Conservation (phyloP, 1,140 invertebrate genomes). For the Archegozetes longisetosus region DNA sequence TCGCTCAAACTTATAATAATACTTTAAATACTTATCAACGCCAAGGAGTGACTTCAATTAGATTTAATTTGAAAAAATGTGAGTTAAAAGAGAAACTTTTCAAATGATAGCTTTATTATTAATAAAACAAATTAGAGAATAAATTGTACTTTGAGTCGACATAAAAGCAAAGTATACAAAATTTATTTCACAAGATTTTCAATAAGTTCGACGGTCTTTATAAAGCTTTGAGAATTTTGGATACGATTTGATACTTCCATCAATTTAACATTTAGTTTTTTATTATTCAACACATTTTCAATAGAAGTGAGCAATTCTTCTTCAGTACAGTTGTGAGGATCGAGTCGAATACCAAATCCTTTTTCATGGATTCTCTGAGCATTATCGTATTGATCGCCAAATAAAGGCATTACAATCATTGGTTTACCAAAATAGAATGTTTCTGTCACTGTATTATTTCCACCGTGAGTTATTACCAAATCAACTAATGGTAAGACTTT, state of each 20-base stretch:
- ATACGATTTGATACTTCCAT: neutral
- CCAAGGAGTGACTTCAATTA: too few species aligned
- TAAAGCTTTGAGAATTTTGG: neutral
- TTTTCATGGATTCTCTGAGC: slow-evolving; percentile 11
- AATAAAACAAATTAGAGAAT: too few species aligned
- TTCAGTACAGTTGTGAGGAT: neutral
- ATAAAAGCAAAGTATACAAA: too few species aligned
- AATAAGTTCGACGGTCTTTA: slow-evolving; percentile 1
- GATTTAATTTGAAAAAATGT: too few species aligned
- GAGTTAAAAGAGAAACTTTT: too few species aligned
- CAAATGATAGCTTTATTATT: too few species aligned
- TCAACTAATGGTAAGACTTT: slow-evolving; percentile 9
- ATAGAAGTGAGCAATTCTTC: slow-evolving; percentile 3
- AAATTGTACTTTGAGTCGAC: too few species aligned
- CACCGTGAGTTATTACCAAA: slow-evolving; percentile 15
- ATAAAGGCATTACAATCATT: slow-evolving; percentile 16
- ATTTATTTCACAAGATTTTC: neutral
- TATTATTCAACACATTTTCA: slow-evolving; percentile 5
- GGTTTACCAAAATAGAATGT: slow-evolving; percentile 8
- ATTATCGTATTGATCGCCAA: slow-evolving; percentile 16
- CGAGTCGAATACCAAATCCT: slow-evolving; percentile 3
- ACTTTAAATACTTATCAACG: too few species aligned
- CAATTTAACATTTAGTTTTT: slow-evolving; percentile 2
- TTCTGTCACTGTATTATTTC: slow-evolving; percentile 14
- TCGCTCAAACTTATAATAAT: too few species aligned